Conservation (phyloP, 2,797 vertebrate genomes). For the Remorina albescens region DNA sequence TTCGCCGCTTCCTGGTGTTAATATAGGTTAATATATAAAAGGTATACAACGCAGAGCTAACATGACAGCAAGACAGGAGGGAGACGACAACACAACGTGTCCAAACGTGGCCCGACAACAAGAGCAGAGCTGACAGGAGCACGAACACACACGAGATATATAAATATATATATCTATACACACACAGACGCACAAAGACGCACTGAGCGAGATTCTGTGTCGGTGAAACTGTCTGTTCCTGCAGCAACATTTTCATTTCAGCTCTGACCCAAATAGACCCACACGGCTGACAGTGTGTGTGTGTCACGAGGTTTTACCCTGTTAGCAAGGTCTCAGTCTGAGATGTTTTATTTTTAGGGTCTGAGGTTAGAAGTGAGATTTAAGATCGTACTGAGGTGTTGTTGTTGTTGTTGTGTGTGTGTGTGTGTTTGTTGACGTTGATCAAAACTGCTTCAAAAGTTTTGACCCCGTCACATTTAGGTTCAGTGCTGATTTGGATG, state of each 20-base stretch:
- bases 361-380: conserved; percentile 30
- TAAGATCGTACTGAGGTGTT: conserved; percentile 3
- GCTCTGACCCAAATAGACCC: conserved; percentile 73
- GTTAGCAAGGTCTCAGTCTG: conserved; percentile 31
- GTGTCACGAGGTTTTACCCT: background rate
- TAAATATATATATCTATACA: background rate
- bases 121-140: conserved; percentile 55
- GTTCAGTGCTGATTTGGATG: conserved; percentile 43
- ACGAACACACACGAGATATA: conserved; percentile 6
- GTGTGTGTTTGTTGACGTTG: background rate
- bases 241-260: conserved; percentile 69
- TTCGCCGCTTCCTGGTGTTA: conserved; percentile 50
- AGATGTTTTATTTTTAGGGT: conserved; percentile 30
- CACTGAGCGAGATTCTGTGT: conserved; percentile 43
- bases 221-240: conserved; percentile 66
- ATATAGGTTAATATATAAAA: conserved; percentile 79
- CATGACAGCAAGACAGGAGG: conserved; percentile 63
- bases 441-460: conserved; percentile 36
- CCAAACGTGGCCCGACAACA: conserved; percentile 61
- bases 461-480: conserved; percentile 32
- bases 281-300: conserved; percentile 28
- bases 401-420: too few species aligned
- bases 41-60: conserved; percentile 59
- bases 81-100: conserved; percentile 45
- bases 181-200: background rate